These are phyloP conservation scores for Rhynchotus rufescens DNA, from an alignment of 2,797 vertebrate species.

Conservation along the genomic window DNA sequence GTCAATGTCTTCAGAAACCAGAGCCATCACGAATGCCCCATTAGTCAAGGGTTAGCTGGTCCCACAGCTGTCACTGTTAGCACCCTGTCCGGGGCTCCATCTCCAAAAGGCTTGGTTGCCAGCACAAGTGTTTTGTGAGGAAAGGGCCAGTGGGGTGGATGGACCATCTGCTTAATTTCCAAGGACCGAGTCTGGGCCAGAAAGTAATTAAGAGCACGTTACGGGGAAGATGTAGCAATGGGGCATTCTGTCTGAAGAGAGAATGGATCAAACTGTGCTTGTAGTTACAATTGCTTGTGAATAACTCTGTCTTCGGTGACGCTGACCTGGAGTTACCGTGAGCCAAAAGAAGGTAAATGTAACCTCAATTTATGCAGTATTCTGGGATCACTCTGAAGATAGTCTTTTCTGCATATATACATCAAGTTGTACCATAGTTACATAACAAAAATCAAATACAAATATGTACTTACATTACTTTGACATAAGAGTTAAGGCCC, in stretches of 20 bases:
- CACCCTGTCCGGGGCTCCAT: not conserved
- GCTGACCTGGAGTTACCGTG: not conserved
- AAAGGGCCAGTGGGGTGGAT: not conserved
- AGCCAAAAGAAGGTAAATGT: not conserved
- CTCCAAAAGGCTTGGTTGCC: slow-evolving; percentile 18
- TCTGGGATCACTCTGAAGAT: not conserved
- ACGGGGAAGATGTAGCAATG: not conserved
- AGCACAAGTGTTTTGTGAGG: not conserved
- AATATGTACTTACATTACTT: not conserved
- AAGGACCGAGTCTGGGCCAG: not conserved
- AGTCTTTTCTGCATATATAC: not conserved
- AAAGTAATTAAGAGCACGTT: not conserved
- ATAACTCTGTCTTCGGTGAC: not conserved
- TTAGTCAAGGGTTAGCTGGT: slow-evolving; percentile 62
- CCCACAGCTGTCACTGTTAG: slow-evolving; percentile 52
- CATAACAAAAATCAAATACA: not conserved
- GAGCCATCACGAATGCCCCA: slow-evolving; percentile 48
- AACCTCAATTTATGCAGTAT: not conserved
- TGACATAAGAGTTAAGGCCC: not conserved
- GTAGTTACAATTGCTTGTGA: not conserved
- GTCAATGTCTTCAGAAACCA: slow-evolving; percentile 65
- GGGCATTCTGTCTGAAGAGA: not conserved
- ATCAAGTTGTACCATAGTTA: not conserved
- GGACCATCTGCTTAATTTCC: slow-evolving; percentile 60
- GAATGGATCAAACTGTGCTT: not conserved